phyloP scores from a whole-genome alignment of 2,888 invertebrate species.

The Oxyscelio sp. region DNA sequence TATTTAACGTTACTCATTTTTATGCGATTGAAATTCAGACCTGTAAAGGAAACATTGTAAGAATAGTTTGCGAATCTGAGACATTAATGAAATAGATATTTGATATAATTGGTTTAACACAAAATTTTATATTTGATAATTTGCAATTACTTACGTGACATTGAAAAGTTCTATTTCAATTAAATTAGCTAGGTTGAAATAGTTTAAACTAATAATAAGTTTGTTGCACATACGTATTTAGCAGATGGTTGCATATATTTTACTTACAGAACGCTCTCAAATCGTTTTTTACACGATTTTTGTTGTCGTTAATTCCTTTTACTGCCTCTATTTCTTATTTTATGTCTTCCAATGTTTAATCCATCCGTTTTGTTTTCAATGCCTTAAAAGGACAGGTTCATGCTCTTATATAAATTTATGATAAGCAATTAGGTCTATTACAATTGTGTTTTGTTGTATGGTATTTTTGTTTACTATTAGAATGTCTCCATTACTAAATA shows the following conservation, averaged over 20 bases:
- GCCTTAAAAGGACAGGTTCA: constrained; percentile 17
- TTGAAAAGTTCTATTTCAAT: no score
- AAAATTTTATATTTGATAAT: no score
- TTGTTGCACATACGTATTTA: constrained; percentile 2
- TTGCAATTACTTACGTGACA: no score
- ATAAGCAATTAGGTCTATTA: constrained; percentile 30
- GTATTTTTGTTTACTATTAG: not conserved
- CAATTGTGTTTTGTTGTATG: constrained; percentile 10
- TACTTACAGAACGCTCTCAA: constrained; percentile 55
- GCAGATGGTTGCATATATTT: constrained; percentile 19
- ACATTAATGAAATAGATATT: no score
- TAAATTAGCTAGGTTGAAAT: no score
- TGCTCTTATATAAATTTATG: constrained; percentile 26
- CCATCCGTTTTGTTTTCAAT: constrained; percentile 51
- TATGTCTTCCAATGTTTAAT: constrained; percentile 71
- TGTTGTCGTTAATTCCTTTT: constrained; percentile 76
- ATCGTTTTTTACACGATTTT: constrained; percentile 74
- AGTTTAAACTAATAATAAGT: no score
- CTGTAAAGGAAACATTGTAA: no score
- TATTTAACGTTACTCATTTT: not conserved
- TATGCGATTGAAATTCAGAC: no score
- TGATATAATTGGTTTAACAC: no score
- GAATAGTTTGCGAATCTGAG: no score
- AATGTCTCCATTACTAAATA: not conserved
- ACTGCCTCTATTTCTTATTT: constrained; percentile 72